Percentiles rank a stretch among this genome's conserved stretches.
Conservation (phyloP, 1,140 invertebrate species). For the Polypedilum pembai region DNA sequence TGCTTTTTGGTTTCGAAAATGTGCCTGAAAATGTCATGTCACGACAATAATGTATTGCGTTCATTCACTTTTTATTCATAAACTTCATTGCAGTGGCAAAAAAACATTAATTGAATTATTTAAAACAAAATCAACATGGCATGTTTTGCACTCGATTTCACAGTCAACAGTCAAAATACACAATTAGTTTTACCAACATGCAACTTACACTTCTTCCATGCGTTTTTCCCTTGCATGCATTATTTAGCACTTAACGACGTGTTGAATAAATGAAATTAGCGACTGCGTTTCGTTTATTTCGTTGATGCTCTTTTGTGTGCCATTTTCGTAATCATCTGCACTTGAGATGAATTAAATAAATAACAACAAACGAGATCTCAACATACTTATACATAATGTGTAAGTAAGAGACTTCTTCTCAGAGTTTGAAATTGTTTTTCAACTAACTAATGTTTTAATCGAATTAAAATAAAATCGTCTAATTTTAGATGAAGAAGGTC, state of each 20-base stretch:
- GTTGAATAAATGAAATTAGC: slow-evolving; percentile 15
- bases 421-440: too few species aligned
- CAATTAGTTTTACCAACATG: not conserved
- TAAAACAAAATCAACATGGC: not conserved
- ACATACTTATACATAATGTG: not conserved
- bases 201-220: not conserved
- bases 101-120: slow-evolving; percentile 12
- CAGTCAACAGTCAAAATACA: not conserved
- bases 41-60: slow-evolving; percentile 16
- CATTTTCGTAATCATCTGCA: not conserved
- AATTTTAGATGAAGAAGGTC: too few species aligned
- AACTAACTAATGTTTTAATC: too few species aligned
- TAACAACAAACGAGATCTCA: not conserved
- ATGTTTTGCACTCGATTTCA: not conserved
- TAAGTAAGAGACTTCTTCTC: slow-evolving; percentile 5
- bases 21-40: slow-evolving; percentile 24
- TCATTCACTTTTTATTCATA: not conserved
- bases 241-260: not conserved
- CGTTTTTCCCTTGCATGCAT: too few species aligned
- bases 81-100: not conserved
- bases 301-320: not conserved
- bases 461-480: too few species aligned
- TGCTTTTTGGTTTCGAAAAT: not conserved
- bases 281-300: not conserved
- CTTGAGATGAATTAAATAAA: not conserved